Conservation (phyloP, 35 echinoderm and acorn worm species). For the Chiridota heheva region DNA sequence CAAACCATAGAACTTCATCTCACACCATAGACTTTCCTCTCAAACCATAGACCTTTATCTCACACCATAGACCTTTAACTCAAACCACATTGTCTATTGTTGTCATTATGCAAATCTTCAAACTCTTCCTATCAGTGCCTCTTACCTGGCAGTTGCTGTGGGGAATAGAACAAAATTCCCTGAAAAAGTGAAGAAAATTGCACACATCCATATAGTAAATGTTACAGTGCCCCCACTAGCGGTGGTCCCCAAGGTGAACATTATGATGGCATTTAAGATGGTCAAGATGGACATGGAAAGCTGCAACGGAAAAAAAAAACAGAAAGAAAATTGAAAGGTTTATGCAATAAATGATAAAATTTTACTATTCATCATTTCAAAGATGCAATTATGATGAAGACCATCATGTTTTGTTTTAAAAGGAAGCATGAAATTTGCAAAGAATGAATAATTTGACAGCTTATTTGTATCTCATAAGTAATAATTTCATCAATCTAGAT, state of each 20-base stretch:
- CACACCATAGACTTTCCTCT: too few relatives aligned
- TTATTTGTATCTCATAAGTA: too few relatives aligned
- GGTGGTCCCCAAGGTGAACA: conserved; percentile 43
- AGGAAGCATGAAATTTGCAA: too few relatives aligned
- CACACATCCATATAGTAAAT: conserved; percentile 85
- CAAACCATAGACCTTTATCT: too few relatives aligned
- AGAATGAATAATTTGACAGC: too few relatives aligned
- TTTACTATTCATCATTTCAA: not conserved
- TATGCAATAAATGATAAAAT: not conserved
- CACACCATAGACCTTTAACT: too few relatives aligned
- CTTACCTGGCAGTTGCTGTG: conserved; percentile 83
- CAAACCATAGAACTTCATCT: too few relatives aligned
- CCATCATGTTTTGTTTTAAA: too few relatives aligned
- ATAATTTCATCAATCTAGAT: too few relatives aligned
- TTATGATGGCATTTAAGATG: conserved; percentile 21
- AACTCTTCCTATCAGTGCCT: too few relatives aligned
- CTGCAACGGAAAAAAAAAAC: conserved; percentile 11
- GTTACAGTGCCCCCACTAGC: conserved; percentile 51
- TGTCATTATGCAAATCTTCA: too few relatives aligned
- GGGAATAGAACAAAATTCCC: conserved; percentile 90
- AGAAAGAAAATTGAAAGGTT: not conserved
- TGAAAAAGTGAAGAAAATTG: conserved; percentile 74
- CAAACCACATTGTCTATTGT: too few relatives aligned
- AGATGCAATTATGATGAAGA: not conserved
- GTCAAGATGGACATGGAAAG: conserved; percentile 55